Evolutionary conservation across 2,797 vertebrate species (phyloP), one percentile per base, ranked within the genome.

Genomic region (Acipenser oxyrinchus): DNA sequence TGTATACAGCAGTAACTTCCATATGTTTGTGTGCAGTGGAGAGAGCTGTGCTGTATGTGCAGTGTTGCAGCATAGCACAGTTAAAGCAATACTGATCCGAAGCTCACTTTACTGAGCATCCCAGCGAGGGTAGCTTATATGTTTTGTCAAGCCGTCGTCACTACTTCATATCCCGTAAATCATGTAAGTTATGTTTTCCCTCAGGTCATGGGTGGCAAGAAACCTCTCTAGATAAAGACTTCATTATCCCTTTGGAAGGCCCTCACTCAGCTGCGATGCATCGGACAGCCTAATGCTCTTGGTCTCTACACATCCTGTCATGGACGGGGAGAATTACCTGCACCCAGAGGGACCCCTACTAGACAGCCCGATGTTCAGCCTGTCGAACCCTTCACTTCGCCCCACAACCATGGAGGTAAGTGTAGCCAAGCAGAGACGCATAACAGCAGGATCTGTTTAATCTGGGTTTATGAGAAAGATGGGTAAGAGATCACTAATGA

Each of bases 241-340:
- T 11, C 10, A 6, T 11, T 58, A 6, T 58, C 12, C 55, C 9
- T 13, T 60, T 51, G 51, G 48, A 48, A 13, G 61, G 15, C 59
- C 58, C 49, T 51, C 10, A 11, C 55, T 66, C 13, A 49, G 68
- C 66, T 51, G 65, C 51, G 62, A 73, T 74, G 70, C 50, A 62
- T 58, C 50, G 58, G 70, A 68, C 81, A 76, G 72, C 87, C 87
- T 89, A 82, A 91, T 90, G 88, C 93, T 86, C 79, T 94, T 90
- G 89, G 89, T 92, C 80, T 89, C 88, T 76, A 87, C 88, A 83
- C 83, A 78, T 67, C 81, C 88, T 69, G 76, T 88, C 90, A 99
- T 98, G 96, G 96, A 99, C 55, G 84, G 91, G 91, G 93, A 94
- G 83, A 88, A 90, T 81, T 89, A 86, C 82, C 83, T 88, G 78